phyloP scores from a whole-genome alignment of 2,113 vertebrate genomes.

The Tragelaphus scriptus region DNA sequence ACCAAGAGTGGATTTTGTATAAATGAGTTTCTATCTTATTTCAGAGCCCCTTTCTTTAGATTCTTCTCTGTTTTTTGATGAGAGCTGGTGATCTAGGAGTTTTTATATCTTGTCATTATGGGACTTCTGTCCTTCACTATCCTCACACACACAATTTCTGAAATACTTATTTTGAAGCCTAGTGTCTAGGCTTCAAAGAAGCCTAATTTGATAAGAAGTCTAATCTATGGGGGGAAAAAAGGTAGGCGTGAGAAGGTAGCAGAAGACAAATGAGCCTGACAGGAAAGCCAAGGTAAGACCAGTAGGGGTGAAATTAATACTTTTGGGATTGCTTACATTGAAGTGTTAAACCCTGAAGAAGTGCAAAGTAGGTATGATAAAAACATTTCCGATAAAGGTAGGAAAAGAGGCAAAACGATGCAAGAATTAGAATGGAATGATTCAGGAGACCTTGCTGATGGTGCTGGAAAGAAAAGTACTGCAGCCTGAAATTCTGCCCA shows the following conservation, averaged over 20 bases:
- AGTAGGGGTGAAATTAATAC: not conserved
- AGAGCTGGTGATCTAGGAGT: not conserved
- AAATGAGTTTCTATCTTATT: not conserved
- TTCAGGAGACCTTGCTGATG: not conserved
- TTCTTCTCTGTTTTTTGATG: not conserved
- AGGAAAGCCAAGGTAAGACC: not conserved
- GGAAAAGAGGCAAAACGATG: not conserved
- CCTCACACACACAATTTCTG: not conserved
- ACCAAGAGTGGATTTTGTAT: not conserved
- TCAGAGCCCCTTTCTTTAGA: not conserved
- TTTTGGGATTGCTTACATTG: not conserved
- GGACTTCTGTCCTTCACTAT: not conserved
- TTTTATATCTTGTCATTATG: conserved; percentile 9
- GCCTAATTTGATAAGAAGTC: not conserved
- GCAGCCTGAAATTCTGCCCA: not conserved
- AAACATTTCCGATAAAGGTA: not conserved
- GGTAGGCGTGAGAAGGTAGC: not conserved
- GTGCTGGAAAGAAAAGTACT: not conserved
- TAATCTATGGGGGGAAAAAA: not conserved
- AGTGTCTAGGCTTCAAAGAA: no score
- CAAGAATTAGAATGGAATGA: not conserved
- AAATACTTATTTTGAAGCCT: conserved; percentile 11
- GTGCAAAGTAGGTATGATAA: not conserved
- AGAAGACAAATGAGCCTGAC: not conserved
- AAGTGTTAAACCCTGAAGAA: not conserved